Base-by-base conservation (phyloP, 2,797 vertebrate genomes). In the Masticophis lateralis region DNA sequence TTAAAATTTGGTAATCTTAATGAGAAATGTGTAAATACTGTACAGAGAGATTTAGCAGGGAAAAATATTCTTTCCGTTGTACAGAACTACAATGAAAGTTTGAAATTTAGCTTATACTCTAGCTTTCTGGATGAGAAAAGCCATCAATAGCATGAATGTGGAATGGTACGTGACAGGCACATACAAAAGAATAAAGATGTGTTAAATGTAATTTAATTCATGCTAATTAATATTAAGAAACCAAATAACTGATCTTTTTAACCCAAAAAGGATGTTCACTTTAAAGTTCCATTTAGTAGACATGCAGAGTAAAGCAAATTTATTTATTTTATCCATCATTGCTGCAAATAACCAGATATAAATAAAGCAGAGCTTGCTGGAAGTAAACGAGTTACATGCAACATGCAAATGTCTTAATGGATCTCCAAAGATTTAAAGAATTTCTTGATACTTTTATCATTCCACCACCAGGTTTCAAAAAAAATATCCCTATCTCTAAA, bases 21-120 rank as follows among this genome's bases (percentile, higher is more conserved):
- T 88, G 3, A 93, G 95, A 97, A 96, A 96, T 97, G 95, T 98
- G 97, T 98, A 98, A 97, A 98, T 97, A 96, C 63, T 98, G 96
- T 98, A 98, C 96, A 97, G 96, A 97, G 96, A 97, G 95, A 93
- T 97, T 97, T 95, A 96, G 96, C 95, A 88, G 95, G 96, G 95
- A 96, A 95, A 51, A 95, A 95, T 94, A 37, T 93, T 93, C 90
- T 97, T 98, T 96, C 79, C 97, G 96, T 95, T 98, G 97, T 97
- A 97, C 94, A 97, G 95, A 96, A 95, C 91, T 94, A 88, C 57
- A 94, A 94, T 60, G 94, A 96, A 95, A 93, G 94, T 95, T 96
- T 95, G 86, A 79, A 86, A 94, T 94, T 93, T 94, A 94, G 87
- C 37, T 96, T 94, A 94, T 95, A 90, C 92, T 28, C 1, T 97